A percentile compares a stretch with the other conserved stretches of the same genome.
Evolutionary conservation across 2,888 invertebrate species (phyloP).

Genomic region (Saturnia japonica): DNA sequence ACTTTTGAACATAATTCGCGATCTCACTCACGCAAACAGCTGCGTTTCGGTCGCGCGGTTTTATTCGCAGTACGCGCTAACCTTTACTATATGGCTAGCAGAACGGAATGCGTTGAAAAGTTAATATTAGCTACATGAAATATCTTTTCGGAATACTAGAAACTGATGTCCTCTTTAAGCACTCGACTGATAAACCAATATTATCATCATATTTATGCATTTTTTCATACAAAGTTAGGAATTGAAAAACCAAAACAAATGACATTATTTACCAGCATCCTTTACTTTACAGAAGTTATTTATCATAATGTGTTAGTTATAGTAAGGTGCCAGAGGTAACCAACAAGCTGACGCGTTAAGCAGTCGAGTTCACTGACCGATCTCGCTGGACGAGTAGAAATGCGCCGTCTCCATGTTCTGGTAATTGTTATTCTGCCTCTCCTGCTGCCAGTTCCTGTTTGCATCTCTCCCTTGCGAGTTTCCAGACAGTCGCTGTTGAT

Average conservation of each 20-base stretch:
- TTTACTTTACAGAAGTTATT: no score
- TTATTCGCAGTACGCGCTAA: not conserved
- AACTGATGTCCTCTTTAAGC: not conserved
- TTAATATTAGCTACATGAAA: not conserved
- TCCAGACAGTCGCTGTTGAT: conserved; percentile 64
- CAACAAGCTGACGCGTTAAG: not conserved
- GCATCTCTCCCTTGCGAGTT: conserved; percentile 48
- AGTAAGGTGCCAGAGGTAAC: not conserved
- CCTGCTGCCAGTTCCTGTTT: conserved; percentile 45
- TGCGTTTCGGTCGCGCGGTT: not conserved
- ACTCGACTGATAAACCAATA: not conserved
- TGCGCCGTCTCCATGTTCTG: conserved; percentile 66
- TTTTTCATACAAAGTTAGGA: no score
- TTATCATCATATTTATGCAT: not conserved
- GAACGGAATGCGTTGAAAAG: not conserved
- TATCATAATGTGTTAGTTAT: not conserved
- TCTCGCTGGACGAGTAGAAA: conserved; percentile 70
- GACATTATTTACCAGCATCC: not conserved
- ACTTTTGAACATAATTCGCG: not conserved
- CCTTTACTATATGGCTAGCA: not conserved
- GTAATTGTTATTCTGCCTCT: conserved; percentile 60
- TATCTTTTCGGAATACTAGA: not conserved
- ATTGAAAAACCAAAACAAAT: not conserved
- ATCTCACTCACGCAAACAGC: not conserved
- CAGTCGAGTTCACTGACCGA: conserved; percentile 60